Percentiles rank a stretch among this genome's conserved stretches.
Evolutionary conservation across 1,140 invertebrate genomes (phyloP).

Genomic region (Acromyrmex echinatior): DNA sequence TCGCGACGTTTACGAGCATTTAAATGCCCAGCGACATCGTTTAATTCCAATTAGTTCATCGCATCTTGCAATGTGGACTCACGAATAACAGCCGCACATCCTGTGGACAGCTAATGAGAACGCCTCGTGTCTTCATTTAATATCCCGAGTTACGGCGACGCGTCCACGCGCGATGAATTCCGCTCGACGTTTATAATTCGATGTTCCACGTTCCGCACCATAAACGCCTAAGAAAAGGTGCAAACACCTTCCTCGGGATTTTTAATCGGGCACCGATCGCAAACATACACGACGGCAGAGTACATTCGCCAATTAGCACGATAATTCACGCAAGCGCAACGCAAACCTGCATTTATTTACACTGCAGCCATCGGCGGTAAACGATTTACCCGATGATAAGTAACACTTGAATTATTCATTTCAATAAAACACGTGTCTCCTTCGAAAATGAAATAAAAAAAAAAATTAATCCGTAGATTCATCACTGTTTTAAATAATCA

Average conservation of each 20-base stretch:
- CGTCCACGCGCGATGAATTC: constrained; percentile 32
- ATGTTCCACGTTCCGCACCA: constrained; percentile 7
- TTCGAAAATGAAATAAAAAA: background rate
- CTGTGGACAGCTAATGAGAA: constrained; percentile 28
- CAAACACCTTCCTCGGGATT: constrained; percentile 35
- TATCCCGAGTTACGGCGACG: constrained; percentile 6
- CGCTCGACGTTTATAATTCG: constrained; percentile 24
- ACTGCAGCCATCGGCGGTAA: background rate
- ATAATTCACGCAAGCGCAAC: constrained; percentile 40
- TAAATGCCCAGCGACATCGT: constrained; percentile 15
- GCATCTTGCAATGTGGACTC: background rate
- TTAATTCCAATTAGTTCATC: constrained; percentile 21
- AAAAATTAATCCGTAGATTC: background rate
- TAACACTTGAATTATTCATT: constrained; percentile 45
- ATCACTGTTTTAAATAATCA: background rate
- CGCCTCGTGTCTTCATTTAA: constrained; percentile 24
- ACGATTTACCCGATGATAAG: constrained; percentile 13
- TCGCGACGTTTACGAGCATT: constrained; percentile 25
- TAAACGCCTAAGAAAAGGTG: constrained; percentile 35
- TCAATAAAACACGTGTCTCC: constrained; percentile 6
- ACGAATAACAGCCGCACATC: constrained; percentile 8
- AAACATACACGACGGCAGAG: background rate
- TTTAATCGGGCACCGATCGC: constrained; percentile 47
- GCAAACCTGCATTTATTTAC: constrained; percentile 23
- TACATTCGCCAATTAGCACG: constrained; percentile 42